Evolutionary conservation across 2,888 invertebrate genomes (phyloP), one percentile per base, ranked within the genome.

Genomic region (Eilema caniola): DNA sequence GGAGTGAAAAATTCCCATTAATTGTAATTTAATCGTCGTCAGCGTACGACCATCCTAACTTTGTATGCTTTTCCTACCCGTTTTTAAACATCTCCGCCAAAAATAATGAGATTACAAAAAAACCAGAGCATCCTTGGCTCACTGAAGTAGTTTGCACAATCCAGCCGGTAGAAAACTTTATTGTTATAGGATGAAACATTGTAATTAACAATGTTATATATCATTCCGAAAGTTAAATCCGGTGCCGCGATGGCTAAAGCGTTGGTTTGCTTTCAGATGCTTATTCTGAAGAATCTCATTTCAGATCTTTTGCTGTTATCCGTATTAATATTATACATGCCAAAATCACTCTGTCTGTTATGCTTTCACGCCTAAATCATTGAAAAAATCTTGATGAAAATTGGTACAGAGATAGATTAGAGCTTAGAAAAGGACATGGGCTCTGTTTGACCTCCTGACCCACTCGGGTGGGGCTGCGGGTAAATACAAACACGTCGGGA

Each of bases 21-120:
- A 47, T 20, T 47, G 1, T 47, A 47, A 47, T 47, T 47, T 47
- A 47, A 47, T 20, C 4, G 20, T 7, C 47, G 14, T 41, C 3
- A 16, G 28, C 76, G 62, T 60, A 28, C 80, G 80, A 83, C 82
- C 73, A 73, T 83, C 81, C 80, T 80, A 76, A 80, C n/a, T n/a
- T n/a, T n/a, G 66, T 75, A 80, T 83, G 78, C 79, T 83, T 79
- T 83, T 83, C 81, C 76, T 28, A 25, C 12, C 69, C 62, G 53
- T 31, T 59, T 47, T 67, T 24, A 68, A 71, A 75, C 74, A 80
- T 73, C 70, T 28, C 47, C 5, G 33, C 61, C 67, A 70, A 53
- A 59, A 62, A 28, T 69, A 69, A 77, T 24, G 28, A 72, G 62
- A 41, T 64, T 69, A 47, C 41, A 63, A 12, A 71, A 72, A 75